Evolutionary conservation across 2,888 invertebrate species (phyloP).

Genomic region (Aquatica leii): DNA sequence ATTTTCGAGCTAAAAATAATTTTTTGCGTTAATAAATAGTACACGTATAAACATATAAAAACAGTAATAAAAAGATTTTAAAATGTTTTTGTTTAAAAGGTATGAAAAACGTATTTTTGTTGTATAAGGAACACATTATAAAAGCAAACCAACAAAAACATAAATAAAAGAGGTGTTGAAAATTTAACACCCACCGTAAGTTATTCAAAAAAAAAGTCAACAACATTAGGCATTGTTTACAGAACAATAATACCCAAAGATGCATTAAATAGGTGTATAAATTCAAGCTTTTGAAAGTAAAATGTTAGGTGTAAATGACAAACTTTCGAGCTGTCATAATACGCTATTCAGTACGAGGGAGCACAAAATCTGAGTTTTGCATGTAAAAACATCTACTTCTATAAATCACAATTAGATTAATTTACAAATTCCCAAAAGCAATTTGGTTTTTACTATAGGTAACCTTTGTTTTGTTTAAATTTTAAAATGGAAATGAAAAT

Average conservation of each 20-base stretch:
- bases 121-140: no score
- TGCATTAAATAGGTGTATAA: constrained; percentile 5
- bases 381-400: background rate
- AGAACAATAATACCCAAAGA: constrained; percentile 3
- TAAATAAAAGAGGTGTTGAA: no score
- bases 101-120: no score
- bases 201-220: background rate
- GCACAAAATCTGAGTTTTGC: background rate
- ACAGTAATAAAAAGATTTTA: no score
- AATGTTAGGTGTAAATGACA: background rate
- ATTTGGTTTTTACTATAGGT: constrained; percentile 10
- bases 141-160: no score
- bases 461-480: constrained; percentile 1
- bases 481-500: background rate
- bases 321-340: constrained; percentile 3
- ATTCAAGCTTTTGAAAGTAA: background rate
- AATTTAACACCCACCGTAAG: no score
- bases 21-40: no score
- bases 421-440: constrained; percentile 12
- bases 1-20: no score
- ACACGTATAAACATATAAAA: no score
- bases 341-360: constrained; percentile 1
- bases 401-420: constrained; percentile 13
- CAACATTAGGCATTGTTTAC: background rate
- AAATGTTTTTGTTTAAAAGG: no score